Evolutionary conservation across 2,797 vertebrate species (phyloP), one percentile per base, ranked within the genome.

Genomic region (Dallia pectoralis): DNA sequence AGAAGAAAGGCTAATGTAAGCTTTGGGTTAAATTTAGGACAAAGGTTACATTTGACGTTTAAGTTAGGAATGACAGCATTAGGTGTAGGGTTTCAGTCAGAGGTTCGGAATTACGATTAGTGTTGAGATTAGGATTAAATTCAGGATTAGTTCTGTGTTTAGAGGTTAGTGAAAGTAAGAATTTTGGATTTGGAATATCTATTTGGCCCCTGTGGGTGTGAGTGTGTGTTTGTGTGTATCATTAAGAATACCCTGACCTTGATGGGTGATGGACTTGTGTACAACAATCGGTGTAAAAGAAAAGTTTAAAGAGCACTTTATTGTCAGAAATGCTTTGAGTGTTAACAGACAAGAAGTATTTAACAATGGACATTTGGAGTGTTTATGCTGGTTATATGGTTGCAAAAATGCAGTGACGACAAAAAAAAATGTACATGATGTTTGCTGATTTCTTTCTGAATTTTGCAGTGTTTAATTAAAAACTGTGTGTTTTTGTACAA

Each of bases 301-400:
- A 79, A 83, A 84, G 74, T 78, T 53, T 77, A 79, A 69, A 69
- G 75, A 87, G 92, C 93, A 94, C 93, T 93, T 94, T 94, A 93
- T 86, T 87, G 74, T 87, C 85, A 84, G 77, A 86, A 82, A 83
- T 86, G 80, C 79, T 76, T 78, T 87, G 82, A 1, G 77, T 84
- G 85, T 44, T 44, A 44, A 44, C 40, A 44, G 40, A 44, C 40
- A 44, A 44, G 40, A 44, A 44, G 40, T 91, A 87, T 88, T 82
- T 79, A 30, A 59, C 67, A 86, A 67, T 69, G 63, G 71, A 86
- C 73, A 76, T 84, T 76, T 87, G 67, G 75, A 75, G 86, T 81
- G 83, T 89, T 87, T 78, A 82, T 86, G 84, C 84, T 86, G 81
- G 90, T 84, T 82, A 85, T 79, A 67, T 81, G 74, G 70, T 85